Evolutionary conservation across 2,888 invertebrate genomes (phyloP).

Genomic region (Lasioglossum villosulum): DNA sequence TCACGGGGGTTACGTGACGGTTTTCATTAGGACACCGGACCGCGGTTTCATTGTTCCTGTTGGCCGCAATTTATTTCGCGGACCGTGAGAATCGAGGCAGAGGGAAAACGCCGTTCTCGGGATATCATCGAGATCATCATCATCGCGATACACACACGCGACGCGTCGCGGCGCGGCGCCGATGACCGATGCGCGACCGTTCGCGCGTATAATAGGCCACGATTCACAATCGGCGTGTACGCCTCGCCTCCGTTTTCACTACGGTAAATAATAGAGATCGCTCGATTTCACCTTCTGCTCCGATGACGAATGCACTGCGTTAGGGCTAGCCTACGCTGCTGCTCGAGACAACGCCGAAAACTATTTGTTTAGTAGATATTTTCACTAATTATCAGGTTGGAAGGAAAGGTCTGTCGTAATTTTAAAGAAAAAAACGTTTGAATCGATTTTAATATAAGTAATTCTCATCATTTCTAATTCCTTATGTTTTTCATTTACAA

Average conservation of each 20-base stretch:
- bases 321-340: conserved; percentile 33
- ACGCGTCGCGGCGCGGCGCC: not conserved
- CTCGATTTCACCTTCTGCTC: conserved; percentile 55
- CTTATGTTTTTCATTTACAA: no score
- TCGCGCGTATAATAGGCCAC: conserved; percentile 53
- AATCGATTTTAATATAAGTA: no score
- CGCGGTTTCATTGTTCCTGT: not conserved
- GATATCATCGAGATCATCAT: conserved; percentile 19
- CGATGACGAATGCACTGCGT: conserved; percentile 44
- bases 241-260: conserved; percentile 56
- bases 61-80: conserved; percentile 38
- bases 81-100: conserved; percentile 57
- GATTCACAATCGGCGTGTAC: conserved; percentile 45
- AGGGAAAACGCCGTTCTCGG: conserved; percentile 26
- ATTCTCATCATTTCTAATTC: no score
- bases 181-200: conserved; percentile 50
- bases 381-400: no score
- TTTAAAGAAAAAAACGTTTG: no score
- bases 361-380: no score
- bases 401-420: no score
- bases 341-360: not conserved
- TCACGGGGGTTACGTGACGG: conserved; percentile 28
- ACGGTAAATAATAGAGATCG: conserved; percentile 58
- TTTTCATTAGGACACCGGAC: conserved; percentile 46
- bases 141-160: not conserved